Base-by-base conservation (phyloP, 2,113 vertebrate species). In the Vulpes lagopus region DNA sequence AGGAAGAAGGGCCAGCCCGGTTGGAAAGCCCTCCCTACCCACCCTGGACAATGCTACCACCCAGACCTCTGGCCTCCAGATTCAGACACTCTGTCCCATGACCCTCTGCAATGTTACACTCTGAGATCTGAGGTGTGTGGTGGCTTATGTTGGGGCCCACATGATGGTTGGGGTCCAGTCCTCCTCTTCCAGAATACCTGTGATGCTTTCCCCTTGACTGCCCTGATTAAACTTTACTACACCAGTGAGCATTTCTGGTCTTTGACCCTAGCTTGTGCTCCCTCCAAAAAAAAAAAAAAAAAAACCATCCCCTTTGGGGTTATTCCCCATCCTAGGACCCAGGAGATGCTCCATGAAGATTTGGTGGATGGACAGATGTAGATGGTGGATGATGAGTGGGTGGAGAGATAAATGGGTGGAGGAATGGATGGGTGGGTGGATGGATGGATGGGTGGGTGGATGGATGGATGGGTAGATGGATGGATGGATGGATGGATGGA, bases 401-500 rank as follows among this genome's bases (percentile, higher is more conserved):
- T 35, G 3, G 17, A 23, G 25, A 43, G 32, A 20, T 3, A 49
- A 17, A 4, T n/a, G n/a, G 32, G 2, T 43, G 60, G 8, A 14
- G 35, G 11, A 20, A 17, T 22, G 25, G 23, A 83, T n/a, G 23
- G 30, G 2, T 38, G 71, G 22, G 10, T 22, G 53, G 27, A 0
- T 49, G 9, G n/a, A 17, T 12, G 14, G 69, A 4, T 32, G 19
- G 30, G 1, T 55, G 65, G 1, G 2, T 2, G 8, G 51, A 10
- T 57, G 23, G 35, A 9, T 22, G 15, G 2, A 8, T 11, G 8
- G 10, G 1, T 22, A 8, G 14, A 9, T 17, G 0, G 2, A 8
- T 22, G 19, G 35, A 12, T 35, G 30, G 8, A 1, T 53, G 2
- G 15, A 9, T 8, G 65, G 17, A 4, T 43, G 43, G 5, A 43